Conservation (phyloP, 1,140 invertebrate species). For the Akabosia matsudoensis region DNA sequence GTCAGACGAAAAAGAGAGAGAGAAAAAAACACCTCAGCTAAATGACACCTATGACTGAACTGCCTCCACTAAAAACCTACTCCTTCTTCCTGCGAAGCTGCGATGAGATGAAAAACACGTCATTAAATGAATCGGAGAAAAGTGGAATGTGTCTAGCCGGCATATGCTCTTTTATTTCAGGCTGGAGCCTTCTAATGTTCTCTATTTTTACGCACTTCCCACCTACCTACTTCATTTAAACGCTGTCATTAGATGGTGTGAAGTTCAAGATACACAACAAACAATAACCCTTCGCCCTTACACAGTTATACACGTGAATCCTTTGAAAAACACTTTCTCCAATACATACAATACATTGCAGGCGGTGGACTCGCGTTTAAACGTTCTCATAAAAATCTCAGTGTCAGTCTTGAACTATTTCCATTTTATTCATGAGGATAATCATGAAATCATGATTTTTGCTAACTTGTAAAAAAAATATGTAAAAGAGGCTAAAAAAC, state of each 20-base stretch:
- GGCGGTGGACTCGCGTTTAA: too few species aligned
- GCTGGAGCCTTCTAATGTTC: slow-evolving; percentile 1
- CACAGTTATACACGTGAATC: too few species aligned
- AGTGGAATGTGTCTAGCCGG: neutral
- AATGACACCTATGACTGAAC: neutral
- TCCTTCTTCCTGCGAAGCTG: neutral
- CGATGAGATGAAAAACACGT: neutral
- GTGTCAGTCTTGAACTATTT: too few species aligned
- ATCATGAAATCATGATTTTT: too few species aligned
- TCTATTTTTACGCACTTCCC: neutral
- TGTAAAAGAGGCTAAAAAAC: too few species aligned
- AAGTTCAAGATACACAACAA: neutral
- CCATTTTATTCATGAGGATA: too few species aligned
- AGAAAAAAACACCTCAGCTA: neutral
- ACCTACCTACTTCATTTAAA: neutral
- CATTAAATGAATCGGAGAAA: neutral
- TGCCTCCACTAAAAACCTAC: too few species aligned
- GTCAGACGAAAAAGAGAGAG: neutral
- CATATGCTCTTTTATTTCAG: neutral
- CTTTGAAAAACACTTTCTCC: too few species aligned
- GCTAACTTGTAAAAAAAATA: too few species aligned
- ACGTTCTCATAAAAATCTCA: too few species aligned
- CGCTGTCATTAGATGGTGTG: neutral
- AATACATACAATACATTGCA: too few species aligned
- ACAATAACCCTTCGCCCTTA: neutral